phyloP scores from a whole-genome alignment of 2,797 vertebrate species.

The Morus bassanus region DNA sequence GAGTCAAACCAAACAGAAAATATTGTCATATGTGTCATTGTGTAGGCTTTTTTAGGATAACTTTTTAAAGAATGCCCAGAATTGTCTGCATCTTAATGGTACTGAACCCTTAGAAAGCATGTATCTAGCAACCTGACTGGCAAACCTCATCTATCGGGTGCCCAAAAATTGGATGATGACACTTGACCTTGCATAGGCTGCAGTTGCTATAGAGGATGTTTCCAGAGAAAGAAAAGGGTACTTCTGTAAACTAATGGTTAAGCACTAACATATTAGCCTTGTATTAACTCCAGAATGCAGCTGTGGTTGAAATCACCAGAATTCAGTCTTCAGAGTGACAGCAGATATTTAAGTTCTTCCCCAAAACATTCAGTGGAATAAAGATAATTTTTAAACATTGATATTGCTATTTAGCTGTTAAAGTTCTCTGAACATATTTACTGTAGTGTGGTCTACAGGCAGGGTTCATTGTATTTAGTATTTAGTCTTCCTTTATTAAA shows the following conservation, averaged over 20 bases:
- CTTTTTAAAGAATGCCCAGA: not conserved
- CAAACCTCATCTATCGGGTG: rapidly evolving
- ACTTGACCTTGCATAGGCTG: not conserved
- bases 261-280: not conserved
- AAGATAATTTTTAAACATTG: not conserved
- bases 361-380: not conserved
- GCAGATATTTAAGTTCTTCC: not conserved
- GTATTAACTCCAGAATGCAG: not conserved
- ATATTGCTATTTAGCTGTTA: not conserved
- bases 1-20: not conserved
- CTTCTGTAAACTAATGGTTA: not conserved
- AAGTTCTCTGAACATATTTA: not conserved
- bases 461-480: not conserved
- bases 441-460: not conserved
- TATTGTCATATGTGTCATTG: not conserved
- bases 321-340: not conserved
- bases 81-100: not conserved
- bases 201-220: not conserved
- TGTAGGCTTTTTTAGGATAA: not conserved
- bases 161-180: not conserved
- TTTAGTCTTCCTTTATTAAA: not conserved
- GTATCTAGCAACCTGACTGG: not conserved
- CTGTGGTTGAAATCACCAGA: not conserved
- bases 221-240: not conserved
- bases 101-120: not conserved